phyloP scores from a whole-genome alignment of 2,113 vertebrate species.

The Butorides virescens region DNA sequence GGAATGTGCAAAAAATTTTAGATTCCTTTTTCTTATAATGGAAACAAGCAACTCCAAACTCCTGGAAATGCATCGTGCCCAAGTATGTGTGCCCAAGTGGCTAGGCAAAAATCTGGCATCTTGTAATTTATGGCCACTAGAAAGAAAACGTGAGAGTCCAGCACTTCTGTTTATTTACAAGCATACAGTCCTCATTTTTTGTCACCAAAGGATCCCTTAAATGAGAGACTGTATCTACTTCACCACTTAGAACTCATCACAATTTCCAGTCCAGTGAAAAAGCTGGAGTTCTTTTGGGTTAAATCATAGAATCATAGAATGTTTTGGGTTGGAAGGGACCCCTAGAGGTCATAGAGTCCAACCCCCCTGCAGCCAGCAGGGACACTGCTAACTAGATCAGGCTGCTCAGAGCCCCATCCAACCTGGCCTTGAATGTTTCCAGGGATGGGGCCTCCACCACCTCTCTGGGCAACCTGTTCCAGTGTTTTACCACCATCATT shows the following conservation, averaged over 20 bases:
- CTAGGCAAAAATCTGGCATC: background rate
- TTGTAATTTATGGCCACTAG: background rate
- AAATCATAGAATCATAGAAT: too few relatives aligned
- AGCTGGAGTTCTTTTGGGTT: background rate
- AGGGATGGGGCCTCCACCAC: too few relatives aligned
- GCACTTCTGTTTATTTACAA: background rate
- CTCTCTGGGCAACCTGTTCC: too few relatives aligned
- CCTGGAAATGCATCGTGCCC: background rate
- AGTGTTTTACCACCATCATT: too few relatives aligned
- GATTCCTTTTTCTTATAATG: background rate
- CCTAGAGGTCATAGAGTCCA: too few relatives aligned
- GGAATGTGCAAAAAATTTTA: background rate
- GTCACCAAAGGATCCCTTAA: background rate
- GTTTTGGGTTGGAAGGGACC: too few relatives aligned
- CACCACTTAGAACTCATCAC: background rate
- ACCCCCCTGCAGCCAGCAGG: too few relatives aligned
- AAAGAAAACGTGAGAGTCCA: background rate
- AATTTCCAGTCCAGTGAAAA: background rate
- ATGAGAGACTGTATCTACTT: background rate
- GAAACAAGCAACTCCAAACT: background rate
- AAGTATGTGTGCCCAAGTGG: fast-evolving
- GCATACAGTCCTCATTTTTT: background rate
- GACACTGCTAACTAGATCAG: too few relatives aligned
- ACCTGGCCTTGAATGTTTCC: too few relatives aligned
- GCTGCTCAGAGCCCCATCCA: too few relatives aligned